A percentile compares a stretch with the other conserved stretches of the same genome.
Evolutionary conservation across 23 tunicate genomes (phyloP).

Genomic region (Styela plicata): DNA sequence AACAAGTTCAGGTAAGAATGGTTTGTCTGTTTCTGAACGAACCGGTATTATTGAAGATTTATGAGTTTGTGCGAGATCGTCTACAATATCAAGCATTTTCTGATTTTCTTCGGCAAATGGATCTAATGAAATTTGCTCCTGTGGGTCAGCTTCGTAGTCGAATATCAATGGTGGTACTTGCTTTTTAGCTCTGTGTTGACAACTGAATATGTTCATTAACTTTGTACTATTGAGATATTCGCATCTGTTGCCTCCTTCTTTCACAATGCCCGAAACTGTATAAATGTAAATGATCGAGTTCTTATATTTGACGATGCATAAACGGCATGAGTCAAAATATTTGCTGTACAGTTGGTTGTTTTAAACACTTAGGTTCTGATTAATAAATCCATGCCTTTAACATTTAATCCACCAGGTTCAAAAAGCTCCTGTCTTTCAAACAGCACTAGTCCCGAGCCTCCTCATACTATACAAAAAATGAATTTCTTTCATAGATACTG

Average conservation of each 20-base stretch:
- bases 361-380: too few species aligned
- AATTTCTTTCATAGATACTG: too few species aligned
- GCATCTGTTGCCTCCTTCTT: neutral
- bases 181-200: neutral
- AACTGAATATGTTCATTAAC: neutral
- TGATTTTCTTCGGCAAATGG: neutral
- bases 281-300: too few species aligned
- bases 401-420: too few species aligned
- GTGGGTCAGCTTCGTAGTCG: neutral
- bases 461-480: too few species aligned
- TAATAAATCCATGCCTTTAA: too few species aligned
- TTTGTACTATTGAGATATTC: neutral
- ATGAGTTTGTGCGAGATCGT: neutral
- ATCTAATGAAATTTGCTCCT: constrained; percentile 20
- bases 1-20: neutral
- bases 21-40: neutral
- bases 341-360: too few species aligned
- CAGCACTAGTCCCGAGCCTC: too few species aligned
- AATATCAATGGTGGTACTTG: constrained; percentile 25
- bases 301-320: too few species aligned
- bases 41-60: neutral
- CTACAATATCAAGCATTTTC: neutral
- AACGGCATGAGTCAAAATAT: too few species aligned
- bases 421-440: too few species aligned
- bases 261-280: neutral